Evolutionary conservation across 1,140 invertebrate species (phyloP), one percentile per base, ranked within the genome.

Genomic region (Phymorhynchus buccinoides): DNA sequence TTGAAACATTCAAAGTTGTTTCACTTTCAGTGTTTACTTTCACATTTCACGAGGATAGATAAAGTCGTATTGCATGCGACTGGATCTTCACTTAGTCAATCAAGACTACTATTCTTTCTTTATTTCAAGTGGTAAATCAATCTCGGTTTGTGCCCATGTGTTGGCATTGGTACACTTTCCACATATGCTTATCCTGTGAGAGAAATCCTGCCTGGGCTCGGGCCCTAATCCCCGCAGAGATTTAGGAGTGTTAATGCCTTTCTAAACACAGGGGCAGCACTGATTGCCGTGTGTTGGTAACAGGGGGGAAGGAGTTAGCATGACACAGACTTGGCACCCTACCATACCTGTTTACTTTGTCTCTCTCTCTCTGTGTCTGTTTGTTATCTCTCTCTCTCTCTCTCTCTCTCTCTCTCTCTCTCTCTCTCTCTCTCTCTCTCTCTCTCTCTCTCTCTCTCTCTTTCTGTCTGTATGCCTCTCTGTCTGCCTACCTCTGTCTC

Each of bases 381-480:
- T n/a, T 73, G 12, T 73, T 73, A 52, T 52, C 12, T 52, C 22
- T 52, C 12, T 52, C 48, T 52, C 22, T 52, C 48, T 52, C 12
- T 52, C 71, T 73, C 0, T 73, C 71, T 73, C 12, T 73, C 71
- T 73, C 27, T 73, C 27, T 73, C 68, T 73, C 12, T 73, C 71
- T 73, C 27, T 73, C 71, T 9, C 0, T 41, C 18, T 37, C 7
- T 81, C 41, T 52, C n/a, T n/a, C n/a, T n/a, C n/a, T n/a, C n/a
- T n/a, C n/a, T n/a, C n/a, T n/a, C n/a, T n/a, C n/a, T n/a, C n/a
- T n/a, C n/a, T n/a, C n/a, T n/a, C n/a, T n/a, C n/a, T n/a, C n/a
- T n/a, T n/a, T n/a, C n/a, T n/a, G n/a, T n/a, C n/a, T n/a, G n/a
- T n/a, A n/a, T n/a, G n/a, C n/a, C n/a, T n/a, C n/a, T n/a, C n/a